Evolutionary conservation across 37 sponge, comb jelly and placozoan genomes (phyloP).

Genomic region (Beroe forskalii): DNA sequence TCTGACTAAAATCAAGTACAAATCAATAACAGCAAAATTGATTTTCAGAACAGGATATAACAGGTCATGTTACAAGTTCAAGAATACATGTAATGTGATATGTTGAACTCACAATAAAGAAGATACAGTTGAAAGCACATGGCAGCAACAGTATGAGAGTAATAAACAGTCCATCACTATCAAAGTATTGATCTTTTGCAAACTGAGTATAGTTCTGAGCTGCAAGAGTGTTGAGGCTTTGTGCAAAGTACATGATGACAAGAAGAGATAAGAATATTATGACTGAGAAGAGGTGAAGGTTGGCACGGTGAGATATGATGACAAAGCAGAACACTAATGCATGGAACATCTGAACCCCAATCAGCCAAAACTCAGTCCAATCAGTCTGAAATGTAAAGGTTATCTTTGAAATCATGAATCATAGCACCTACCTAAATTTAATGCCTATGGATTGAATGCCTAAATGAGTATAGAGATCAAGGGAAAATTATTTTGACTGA

Average conservation of each 20-base stretch:
- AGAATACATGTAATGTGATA: too few species aligned
- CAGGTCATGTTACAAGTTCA: too few species aligned
- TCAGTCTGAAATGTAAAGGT: conserved; percentile 66
- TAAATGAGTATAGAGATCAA: too few species aligned
- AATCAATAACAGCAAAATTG: too few species aligned
- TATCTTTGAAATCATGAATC: not conserved
- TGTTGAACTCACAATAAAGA: conserved; percentile 54
- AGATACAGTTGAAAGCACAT: conserved; percentile 49
- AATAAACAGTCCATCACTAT: conserved; percentile 64
- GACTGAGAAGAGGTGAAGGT: not conserved
- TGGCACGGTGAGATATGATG: conserved; percentile 5
- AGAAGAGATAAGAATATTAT: conserved; percentile 28
- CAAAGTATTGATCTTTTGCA: conserved; percentile 40
- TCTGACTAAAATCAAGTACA: too few species aligned
- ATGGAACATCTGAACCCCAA: conserved; percentile 4
- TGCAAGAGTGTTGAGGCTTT: conserved; percentile 29
- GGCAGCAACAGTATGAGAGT: conserved; percentile 13
- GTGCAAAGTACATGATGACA: conserved; percentile 50
- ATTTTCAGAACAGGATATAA: too few species aligned
- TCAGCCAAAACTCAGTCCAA: conserved; percentile 48
- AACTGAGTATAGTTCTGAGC: conserved; percentile 35
- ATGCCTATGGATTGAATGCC: too few species aligned
- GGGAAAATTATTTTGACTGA: too few species aligned
- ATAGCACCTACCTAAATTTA: not conserved
- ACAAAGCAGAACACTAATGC: conserved; percentile 39